phyloP scores from a whole-genome alignment of 2,888 invertebrate genomes.

The Cephonodes hylas region DNA sequence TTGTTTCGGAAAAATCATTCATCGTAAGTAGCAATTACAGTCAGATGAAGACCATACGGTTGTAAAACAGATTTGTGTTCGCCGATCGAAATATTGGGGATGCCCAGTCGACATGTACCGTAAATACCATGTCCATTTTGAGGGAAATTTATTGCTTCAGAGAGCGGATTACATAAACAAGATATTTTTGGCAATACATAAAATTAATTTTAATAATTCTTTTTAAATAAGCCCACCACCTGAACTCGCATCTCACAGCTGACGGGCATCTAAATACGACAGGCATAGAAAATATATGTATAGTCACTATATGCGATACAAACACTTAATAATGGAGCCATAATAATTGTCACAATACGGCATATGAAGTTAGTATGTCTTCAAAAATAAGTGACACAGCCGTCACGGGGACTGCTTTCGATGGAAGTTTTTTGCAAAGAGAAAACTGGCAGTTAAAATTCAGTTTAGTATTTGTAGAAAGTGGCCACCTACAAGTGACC shows the following conservation, averaged over 20 bases:
- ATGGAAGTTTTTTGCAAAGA: background rate
- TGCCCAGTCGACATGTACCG: background rate
- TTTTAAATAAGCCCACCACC: too few relatives aligned
- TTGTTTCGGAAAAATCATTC: slow-evolving; percentile 14
- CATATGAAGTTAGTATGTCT: too few relatives aligned
- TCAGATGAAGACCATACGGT: background rate
- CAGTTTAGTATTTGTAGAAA: slow-evolving; percentile 3
- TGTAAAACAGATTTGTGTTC: background rate
- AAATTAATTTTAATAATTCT: too few relatives aligned
- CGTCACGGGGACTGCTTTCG: background rate
- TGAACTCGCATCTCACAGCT: too few relatives aligned
- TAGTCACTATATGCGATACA: too few relatives aligned
- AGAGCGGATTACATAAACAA: background rate
- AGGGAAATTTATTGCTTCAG: background rate
- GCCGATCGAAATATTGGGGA: background rate
- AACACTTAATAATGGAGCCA: too few relatives aligned
- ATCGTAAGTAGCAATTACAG: background rate
- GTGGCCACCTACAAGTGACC: background rate
- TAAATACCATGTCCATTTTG: background rate
- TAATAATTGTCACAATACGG: too few relatives aligned
- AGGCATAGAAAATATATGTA: too few relatives aligned
- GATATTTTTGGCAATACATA: too few relatives aligned
- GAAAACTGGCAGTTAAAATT: background rate
- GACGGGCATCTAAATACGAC: too few relatives aligned
- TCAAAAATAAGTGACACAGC: too few relatives aligned